These are phyloP conservation scores for Sinopyrophorus schimmeli DNA, from an alignment of 2,888 invertebrate species.

Conservation along the genomic window DNA sequence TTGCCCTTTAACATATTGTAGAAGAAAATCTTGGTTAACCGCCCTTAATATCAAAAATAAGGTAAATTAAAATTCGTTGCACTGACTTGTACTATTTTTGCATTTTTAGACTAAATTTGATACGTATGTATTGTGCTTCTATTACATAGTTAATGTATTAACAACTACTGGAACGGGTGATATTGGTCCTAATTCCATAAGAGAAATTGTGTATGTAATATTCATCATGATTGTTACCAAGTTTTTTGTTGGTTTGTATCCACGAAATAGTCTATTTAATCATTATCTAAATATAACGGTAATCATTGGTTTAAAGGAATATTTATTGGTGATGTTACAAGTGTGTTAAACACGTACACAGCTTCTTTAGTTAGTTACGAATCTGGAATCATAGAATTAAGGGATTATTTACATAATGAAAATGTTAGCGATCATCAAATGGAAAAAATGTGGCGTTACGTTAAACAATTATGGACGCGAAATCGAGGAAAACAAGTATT, in stretches of 20 bases:
- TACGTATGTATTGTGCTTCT: constrained; percentile 57
- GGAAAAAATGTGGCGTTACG: constrained; percentile 61
- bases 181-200: constrained; percentile 56
- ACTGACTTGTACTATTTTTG: too few species aligned
- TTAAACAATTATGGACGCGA: constrained; percentile 59
- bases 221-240: constrained; percentile 58
- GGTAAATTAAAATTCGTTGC: too few species aligned
- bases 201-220: constrained; percentile 58
- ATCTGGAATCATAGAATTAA: constrained; percentile 58
- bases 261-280: background rate
- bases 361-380: constrained; percentile 60
- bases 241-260: constrained; percentile 56
- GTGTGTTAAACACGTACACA: constrained; percentile 58
- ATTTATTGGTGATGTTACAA: constrained; percentile 61
- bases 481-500: constrained; percentile 59
- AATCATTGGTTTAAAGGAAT: constrained; percentile 55
- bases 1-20: constrained; percentile 50
- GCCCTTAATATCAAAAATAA: background rate
- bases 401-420: constrained; percentile 58
- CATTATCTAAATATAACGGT: background rate
- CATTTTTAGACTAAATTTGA: constrained; percentile 39
- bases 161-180: constrained; percentile 61
- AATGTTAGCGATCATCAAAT: constrained; percentile 59
- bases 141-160: constrained; percentile 59
- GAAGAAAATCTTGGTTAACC: constrained; percentile 15